phyloP scores from a whole-genome alignment of 1,140 invertebrate species.

The Drosophila biarmipes region DNA sequence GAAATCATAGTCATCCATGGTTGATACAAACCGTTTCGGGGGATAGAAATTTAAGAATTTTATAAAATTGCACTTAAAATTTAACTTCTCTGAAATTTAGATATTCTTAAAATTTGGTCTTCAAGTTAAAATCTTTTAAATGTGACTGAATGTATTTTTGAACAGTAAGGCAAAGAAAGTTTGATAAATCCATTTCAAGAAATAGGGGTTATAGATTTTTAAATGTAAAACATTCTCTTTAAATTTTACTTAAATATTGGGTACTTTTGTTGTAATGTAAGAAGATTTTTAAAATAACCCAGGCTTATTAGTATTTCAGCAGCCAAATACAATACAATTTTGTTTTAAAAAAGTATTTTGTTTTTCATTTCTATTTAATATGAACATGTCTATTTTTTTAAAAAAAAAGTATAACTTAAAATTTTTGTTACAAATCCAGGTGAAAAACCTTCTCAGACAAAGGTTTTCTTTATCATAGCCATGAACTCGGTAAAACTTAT shows the following conservation, averaged over 20 bases:
- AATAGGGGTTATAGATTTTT: too few species aligned
- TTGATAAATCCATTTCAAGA: neutral
- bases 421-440: neutral
- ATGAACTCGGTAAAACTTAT: constrained; percentile 89
- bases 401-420: too few species aligned
- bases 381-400: neutral
- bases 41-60: neutral
- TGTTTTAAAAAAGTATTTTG: too few species aligned
- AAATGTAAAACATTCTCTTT: neutral
- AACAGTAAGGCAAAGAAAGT: neutral
- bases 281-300: too few species aligned
- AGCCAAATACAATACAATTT: too few species aligned
- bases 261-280: too few species aligned
- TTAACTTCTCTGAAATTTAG: neutral
- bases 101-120: neutral
- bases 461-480: constrained; percentile 13
- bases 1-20: constrained; percentile 63
- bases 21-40: too few species aligned
- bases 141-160: neutral
- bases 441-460: neutral
- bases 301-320: too few species aligned
- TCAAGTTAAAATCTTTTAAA: neutral
- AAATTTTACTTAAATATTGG: neutral
- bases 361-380: neutral
- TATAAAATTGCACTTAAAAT: neutral